Conservation (phyloP, 2,888 invertebrate genomes). For the Drosophila austrosaltans region DNA sequence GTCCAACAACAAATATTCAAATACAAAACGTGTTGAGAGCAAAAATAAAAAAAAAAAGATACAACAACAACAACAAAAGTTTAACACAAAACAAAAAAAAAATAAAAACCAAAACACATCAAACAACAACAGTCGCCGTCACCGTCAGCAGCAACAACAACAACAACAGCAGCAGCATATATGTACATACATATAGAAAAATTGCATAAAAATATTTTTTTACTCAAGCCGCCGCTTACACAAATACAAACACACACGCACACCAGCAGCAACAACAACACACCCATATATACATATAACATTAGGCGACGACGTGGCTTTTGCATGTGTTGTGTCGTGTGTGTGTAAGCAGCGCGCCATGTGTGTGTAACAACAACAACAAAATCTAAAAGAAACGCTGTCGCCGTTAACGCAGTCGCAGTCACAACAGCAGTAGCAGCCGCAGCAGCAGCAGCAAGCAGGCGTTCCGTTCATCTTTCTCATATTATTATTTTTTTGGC, state of each 20-base stretch:
- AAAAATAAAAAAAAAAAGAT: slow-evolving; percentile 62
- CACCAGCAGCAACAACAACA: slow-evolving; percentile 2
- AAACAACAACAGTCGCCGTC: slow-evolving; percentile 34
- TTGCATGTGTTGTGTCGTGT: slow-evolving; percentile 42
- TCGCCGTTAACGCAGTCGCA: slow-evolving; percentile 49
- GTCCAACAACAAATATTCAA: slow-evolving; percentile 69
- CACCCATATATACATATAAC: slow-evolving; percentile 26
- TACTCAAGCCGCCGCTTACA: slow-evolving; percentile 54
- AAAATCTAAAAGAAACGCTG: slow-evolving; percentile 24
- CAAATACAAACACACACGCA: slow-evolving; percentile 41
- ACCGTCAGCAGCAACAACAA: slow-evolving; percentile 26
- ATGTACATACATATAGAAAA: slow-evolving; percentile 70
- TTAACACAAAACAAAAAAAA: slow-evolving; percentile 30
- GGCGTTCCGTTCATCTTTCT: slow-evolving; percentile 60
- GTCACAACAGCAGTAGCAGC: slow-evolving; percentile 22
- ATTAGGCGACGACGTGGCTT: slow-evolving; percentile 68
- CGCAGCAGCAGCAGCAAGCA: slow-evolving; percentile 7
- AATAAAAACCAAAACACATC: slow-evolving; percentile 31
- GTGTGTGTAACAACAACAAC: slow-evolving; percentile 41
- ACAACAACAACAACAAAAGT: slow-evolving; percentile 34
- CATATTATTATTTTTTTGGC: slow-evolving; percentile 62
- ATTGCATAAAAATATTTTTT: slow-evolving; percentile 78
- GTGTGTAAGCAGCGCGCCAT: slow-evolving; percentile 31
- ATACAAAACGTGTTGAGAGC: slow-evolving; percentile 75
- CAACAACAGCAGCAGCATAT: slow-evolving; percentile 53